Evolutionary conservation across 2,113 vertebrate species (phyloP).

Genomic region (Sphyrna mokarran): DNA sequence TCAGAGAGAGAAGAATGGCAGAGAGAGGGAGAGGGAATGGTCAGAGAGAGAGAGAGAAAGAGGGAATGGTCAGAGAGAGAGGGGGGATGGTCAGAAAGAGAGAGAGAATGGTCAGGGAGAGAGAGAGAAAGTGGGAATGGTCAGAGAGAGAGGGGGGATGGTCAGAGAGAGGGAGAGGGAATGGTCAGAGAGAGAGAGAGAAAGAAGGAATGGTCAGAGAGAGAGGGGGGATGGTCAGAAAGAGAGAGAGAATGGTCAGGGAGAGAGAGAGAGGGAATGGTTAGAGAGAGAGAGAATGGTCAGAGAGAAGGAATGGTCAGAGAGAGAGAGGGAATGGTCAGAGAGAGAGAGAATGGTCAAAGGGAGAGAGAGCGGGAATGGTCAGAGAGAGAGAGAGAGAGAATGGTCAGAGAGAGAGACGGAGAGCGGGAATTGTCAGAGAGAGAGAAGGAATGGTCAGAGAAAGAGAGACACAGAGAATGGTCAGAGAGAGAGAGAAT

Average conservation of each 20-base stretch:
- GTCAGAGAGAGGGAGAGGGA: background rate
- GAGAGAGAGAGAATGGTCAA: background rate
- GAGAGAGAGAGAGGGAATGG: background rate
- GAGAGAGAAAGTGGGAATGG: no score
- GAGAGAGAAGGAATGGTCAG: background rate
- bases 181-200: background rate
- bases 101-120: background rate
- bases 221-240: background rate
- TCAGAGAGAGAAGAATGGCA: background rate
- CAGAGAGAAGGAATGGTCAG: background rate
- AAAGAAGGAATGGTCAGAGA: no score
- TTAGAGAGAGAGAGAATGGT: no score
- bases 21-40: background rate
- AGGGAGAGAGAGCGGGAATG: background rate
- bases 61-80: no score
- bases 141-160: background rate
- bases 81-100: background rate
- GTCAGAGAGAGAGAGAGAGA: background rate
- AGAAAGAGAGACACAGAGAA: background rate
- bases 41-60: no score
- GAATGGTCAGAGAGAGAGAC: background rate
- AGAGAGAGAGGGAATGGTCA: no score
- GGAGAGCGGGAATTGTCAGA: background rate
- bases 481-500: no score
- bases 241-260: background rate